Base-by-base conservation (phyloP, 1,140 invertebrate species). In the Acromyrmex charruanus region DNA sequence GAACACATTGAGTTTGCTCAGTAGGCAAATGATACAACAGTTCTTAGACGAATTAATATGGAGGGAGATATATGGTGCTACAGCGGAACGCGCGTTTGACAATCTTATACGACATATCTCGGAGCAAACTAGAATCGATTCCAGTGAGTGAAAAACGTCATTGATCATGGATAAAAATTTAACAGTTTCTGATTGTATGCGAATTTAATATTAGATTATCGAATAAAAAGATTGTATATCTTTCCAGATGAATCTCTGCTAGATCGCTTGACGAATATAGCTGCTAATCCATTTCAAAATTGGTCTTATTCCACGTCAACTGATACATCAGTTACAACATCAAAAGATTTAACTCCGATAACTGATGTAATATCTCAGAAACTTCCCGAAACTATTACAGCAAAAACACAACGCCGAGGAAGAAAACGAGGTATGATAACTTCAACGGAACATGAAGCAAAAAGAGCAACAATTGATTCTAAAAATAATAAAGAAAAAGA, bases 1-100 rank as follows among this genome's bases (percentile, higher is more conserved):
- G 95, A 98, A 98, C 93, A 98, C 98, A 0, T 93, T 99, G 9
- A 98, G 97, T 25, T 94, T 98, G 75, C 95, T 99, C 0, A 98
- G 97, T 6, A 95, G 98, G 69, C 97, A 97, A 93, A 97, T 98
- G 93, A 98, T 98, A 91, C 98, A 98, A 93, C 97, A 98, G 92
- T 98, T 98, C 93, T 94, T 99, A 59, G 98, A 99, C 92, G 98
- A 99, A 93, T 95, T 99, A 5, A 97, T 97, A 14, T 98, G 98
- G 98, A 92, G 97, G 87, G 97, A 97, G 93, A 96, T 97, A 89
- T 98, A 97, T 92, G 98, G 98, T 0, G 95, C 96, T 3, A 97
- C 97, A 10, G 96, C 98, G 0, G 95, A 97, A n/a, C 96, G 97
- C 91, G 97, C 98, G 0, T 99, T 98, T 92, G 97, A 98, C 88